These are phyloP conservation scores for Lates japonicus DNA, from an alignment of 2,797 vertebrate species.

Conservation along the genomic window DNA sequence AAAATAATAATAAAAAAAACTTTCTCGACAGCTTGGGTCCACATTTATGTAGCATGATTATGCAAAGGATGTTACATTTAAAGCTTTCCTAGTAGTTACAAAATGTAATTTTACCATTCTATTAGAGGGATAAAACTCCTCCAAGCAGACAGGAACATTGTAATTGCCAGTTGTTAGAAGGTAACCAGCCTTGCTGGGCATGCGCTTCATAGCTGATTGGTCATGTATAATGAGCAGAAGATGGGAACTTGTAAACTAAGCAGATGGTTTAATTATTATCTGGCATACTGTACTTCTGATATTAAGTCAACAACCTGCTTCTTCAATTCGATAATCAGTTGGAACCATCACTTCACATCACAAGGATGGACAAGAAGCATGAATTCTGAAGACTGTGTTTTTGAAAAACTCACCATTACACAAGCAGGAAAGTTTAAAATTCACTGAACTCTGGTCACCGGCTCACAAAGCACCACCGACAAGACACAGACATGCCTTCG, in stretches of 20 bases:
- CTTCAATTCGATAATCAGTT: background rate
- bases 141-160: conserved; percentile 2
- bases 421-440: conserved; percentile 16
- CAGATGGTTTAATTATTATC: conserved; percentile 41
- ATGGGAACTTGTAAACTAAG: conserved; percentile 2
- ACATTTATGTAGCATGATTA: conserved; percentile 25
- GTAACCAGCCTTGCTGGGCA: conserved; percentile 31
- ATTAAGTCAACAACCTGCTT: conserved; percentile 33
- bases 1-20: background rate
- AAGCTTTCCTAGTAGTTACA: conserved; percentile 4
- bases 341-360: background rate
- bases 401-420: conserved; percentile 68
- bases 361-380: background rate
- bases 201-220: conserved; percentile 27
- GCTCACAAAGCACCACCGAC: conserved; percentile 18
- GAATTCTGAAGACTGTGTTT: background rate
- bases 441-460: background rate
- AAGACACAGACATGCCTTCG: conserved; percentile 28
- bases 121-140: conserved; percentile 17
- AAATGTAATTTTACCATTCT: conserved; percentile 6
- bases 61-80: conserved; percentile 17
- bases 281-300: conserved; percentile 32
- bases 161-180: conserved; percentile 40
- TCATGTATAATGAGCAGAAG: conserved; percentile 39
- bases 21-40: conserved; percentile 23